Percentiles rank a stretch among this genome's conserved stretches.
Evolutionary conservation across 1,140 invertebrate genomes (phyloP).

Genomic region (Neomicropteryx cornuta): DNA sequence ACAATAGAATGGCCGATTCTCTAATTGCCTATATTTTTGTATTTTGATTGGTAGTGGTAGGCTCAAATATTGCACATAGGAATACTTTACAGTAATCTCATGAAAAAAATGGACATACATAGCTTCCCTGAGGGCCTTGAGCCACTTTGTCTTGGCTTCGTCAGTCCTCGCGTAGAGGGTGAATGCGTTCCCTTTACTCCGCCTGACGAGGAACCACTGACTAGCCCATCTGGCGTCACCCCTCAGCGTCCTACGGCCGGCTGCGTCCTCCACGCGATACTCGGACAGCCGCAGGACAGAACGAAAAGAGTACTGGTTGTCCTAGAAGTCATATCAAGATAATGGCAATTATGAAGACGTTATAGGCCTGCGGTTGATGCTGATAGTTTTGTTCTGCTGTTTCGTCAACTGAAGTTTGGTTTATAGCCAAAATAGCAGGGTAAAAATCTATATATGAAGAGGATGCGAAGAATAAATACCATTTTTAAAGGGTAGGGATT

Average conservation of each 20-base stretch:
- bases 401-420: too few relatives aligned
- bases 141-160: conserved; percentile 81
- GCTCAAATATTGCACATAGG: too few relatives aligned
- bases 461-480: too few relatives aligned
- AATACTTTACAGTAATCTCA: too few relatives aligned
- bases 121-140: conserved; percentile 83
- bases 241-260: conserved; percentile 46
- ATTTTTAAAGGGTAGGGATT: too few relatives aligned
- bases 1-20: neutral
- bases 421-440: too few relatives aligned
- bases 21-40: neutral
- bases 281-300: conserved; percentile 75
- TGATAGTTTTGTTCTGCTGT: too few relatives aligned
- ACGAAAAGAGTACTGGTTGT: conserved; percentile 87
- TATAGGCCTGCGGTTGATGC: too few relatives aligned
- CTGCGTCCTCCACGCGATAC: conserved; percentile 75
- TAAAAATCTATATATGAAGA: too few relatives aligned
- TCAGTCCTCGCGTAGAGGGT: conserved; percentile 85
- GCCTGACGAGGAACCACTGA: conserved; percentile 74
- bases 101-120: conserved; percentile 76
- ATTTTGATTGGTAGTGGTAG: neutral
- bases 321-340: conserved; percentile 49
- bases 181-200: conserved; percentile 71
- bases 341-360: neutral
- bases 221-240: conserved; percentile 66